Conservation (phyloP, 2,888 invertebrate species). For the Timandra comae region DNA sequence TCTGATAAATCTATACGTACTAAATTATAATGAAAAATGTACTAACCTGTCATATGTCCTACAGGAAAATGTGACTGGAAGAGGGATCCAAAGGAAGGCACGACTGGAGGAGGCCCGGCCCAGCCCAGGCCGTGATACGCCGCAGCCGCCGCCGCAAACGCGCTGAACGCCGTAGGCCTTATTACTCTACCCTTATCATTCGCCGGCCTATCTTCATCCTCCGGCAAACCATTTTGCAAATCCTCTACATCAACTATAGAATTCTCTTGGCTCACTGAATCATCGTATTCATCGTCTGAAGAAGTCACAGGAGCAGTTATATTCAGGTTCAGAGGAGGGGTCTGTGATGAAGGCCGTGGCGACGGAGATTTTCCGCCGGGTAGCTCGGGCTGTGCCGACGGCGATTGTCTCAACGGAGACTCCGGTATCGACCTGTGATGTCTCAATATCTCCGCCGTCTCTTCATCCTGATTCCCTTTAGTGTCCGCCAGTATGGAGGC, state of each 20-base stretch:
- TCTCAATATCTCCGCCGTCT: constrained; percentile 66
- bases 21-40: not conserved
- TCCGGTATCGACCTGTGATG: constrained; percentile 72
- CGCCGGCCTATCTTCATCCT: constrained; percentile 61
- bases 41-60: constrained; percentile 65
- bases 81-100: constrained; percentile 79
- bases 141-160: constrained; percentile 82
- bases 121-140: constrained; percentile 80
- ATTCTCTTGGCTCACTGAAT: constrained; percentile 82
- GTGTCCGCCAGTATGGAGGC: constrained; percentile 91
- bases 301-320: constrained; percentile 68
- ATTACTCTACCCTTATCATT: constrained; percentile 70
- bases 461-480: constrained; percentile 75
- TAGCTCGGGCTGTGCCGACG: constrained; percentile 63
- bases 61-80: constrained; percentile 81
- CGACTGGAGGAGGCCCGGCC: constrained; percentile 73
- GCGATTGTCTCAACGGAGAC: constrained; percentile 66
- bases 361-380: constrained; percentile 61
- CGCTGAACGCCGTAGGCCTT: constrained; percentile 85
- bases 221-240: constrained; percentile 76
- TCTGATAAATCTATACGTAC: too few relatives aligned
- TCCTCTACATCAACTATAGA: constrained; percentile 89
- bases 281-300: constrained; percentile 80
- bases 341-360: constrained; percentile 58
- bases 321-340: constrained; percentile 66